A percentile compares a stretch with the other conserved stretches of the same genome.
These are phyloP conservation scores for Clinocottus analis DNA, from an alignment of 2,113 vertebrate genomes.

Conservation along the genomic window DNA sequence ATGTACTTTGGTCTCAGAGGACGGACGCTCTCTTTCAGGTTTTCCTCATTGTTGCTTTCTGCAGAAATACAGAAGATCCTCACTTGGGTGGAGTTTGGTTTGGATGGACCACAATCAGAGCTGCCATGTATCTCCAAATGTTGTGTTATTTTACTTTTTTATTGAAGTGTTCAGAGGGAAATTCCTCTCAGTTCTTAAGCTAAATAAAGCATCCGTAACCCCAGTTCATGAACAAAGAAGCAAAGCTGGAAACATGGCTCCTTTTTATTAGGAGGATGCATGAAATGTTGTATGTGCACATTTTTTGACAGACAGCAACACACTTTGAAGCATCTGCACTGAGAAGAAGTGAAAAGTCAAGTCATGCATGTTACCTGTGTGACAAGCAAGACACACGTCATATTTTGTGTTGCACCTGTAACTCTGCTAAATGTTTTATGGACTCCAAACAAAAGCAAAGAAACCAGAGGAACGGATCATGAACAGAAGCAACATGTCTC, in stretches of 20 bases:
- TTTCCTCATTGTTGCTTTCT: not conserved
- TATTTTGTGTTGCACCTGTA: too few relatives aligned
- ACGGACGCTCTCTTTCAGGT: not conserved
- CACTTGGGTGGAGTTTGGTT: not conserved
- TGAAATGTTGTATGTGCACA: not conserved
- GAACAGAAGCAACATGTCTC: not conserved
- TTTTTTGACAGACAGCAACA: not conserved
- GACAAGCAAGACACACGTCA: not conserved
- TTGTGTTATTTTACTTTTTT: not conserved
- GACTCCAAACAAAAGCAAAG: not conserved
- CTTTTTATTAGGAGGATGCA: not conserved
- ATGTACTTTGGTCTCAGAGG: not conserved
- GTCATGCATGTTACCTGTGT: not conserved
- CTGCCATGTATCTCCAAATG: not conserved
- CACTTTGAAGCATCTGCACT: too few relatives aligned
- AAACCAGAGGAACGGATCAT: not conserved
- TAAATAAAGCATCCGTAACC: not conserved
- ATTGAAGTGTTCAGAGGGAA: not conserved
- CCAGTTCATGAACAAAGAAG: not conserved
- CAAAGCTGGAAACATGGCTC: not conserved
- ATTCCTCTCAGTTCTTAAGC: not conserved
- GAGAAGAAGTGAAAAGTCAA: not conserved
- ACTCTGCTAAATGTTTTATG: too few relatives aligned
- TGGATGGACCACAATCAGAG: not conserved
- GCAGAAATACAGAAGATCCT: not conserved